Percentiles rank a stretch among this genome's conserved stretches.
These are phyloP conservation scores for Gnathonemus longibarbis DNA, from an alignment of 2,113 vertebrate species.

Conservation along the genomic window DNA sequence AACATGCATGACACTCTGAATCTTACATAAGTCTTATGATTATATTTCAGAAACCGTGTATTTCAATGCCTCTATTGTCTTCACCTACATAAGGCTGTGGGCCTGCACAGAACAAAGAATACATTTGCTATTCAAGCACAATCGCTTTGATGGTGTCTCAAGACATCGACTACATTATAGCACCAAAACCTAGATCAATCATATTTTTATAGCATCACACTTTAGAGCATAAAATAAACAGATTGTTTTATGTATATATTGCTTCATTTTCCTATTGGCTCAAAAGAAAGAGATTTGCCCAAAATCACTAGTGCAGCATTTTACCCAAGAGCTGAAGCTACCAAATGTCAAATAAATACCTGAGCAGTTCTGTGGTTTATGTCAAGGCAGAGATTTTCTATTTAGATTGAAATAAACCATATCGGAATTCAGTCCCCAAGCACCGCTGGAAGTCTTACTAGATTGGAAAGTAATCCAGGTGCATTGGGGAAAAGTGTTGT, in stretches of 20 bases:
- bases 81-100: background rate
- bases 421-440: background rate
- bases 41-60: background rate
- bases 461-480: conserved; percentile 14
- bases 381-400: conserved; percentile 13
- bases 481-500: background rate
- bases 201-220: background rate
- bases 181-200: background rate
- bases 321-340: background rate
- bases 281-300: background rate
- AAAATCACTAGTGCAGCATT: background rate
- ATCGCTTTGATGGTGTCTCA: background rate
- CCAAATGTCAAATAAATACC: background rate
- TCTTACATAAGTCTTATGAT: background rate
- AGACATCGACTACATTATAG: background rate
- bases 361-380: conserved; percentile 1
- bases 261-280: background rate
- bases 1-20: background rate
- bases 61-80: background rate
- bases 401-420: conserved; percentile 11
- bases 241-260: background rate
- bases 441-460: conserved; percentile 4
- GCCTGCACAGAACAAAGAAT: background rate
- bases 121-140: background rate
- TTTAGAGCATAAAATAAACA: background rate